Conservation (phyloP, 35 echinoderm and acorn worm species). For the Acanthaster planci region DNA sequence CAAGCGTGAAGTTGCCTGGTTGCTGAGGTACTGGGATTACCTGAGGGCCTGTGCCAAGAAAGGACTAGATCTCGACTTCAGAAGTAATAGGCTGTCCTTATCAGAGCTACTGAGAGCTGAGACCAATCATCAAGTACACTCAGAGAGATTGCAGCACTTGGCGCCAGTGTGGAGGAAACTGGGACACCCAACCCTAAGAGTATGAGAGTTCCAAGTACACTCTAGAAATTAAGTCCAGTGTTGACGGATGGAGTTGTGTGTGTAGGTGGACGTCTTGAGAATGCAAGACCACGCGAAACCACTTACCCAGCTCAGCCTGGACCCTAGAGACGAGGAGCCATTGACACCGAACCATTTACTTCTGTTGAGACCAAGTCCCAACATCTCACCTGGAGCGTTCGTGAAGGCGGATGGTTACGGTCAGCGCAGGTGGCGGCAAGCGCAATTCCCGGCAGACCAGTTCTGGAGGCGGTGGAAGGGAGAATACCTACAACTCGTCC, state of each 20-base stretch:
- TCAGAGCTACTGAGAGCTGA: slow-evolving; percentile 3
- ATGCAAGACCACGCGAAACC: neutral
- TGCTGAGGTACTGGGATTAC: neutral
- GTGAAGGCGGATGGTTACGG: neutral
- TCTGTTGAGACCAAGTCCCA: too few species aligned
- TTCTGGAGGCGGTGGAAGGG: neutral
- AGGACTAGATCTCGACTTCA: neutral
- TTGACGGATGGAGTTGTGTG: neutral
- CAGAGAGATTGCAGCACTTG: neutral
- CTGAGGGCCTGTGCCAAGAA: neutral
- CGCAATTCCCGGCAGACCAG: neutral
- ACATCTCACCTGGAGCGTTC: neutral
- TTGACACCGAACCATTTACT: too few species aligned
- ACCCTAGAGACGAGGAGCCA: too few species aligned
- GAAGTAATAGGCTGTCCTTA: neutral
- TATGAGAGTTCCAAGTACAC: neutral
- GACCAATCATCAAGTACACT: neutral
- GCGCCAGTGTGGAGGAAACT: neutral
- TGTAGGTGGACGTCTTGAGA: slow-evolving; percentile 30
- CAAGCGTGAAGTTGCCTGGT: neutral
- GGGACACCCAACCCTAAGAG: neutral
- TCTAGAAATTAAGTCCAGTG: slow-evolving; percentile 17
- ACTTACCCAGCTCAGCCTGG: too few species aligned
- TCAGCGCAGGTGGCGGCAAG: neutral
- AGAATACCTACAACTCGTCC: neutral